Evolutionary conservation across 1,140 invertebrate genomes (phyloP), one percentile per base, ranked within the genome.

Genomic region (Andricus grossulariae): DNA sequence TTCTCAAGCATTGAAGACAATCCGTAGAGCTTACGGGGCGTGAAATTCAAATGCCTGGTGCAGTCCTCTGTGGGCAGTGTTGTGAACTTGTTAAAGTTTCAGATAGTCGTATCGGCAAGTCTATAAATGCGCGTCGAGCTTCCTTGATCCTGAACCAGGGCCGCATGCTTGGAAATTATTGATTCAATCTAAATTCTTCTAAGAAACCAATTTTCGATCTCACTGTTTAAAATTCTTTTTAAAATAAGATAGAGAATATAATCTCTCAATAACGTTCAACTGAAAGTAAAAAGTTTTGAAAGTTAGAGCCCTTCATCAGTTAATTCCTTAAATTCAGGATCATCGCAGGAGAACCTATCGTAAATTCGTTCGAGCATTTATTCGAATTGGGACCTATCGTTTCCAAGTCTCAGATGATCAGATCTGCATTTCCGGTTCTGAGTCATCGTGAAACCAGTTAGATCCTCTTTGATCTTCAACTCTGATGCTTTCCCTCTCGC

Each of bases 381-480:
- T 8, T 55, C 54, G 7, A 8, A 55, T n/a, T 55, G 8, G 15
- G 16, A 55, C 54, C 54, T 19, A 55, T n/a, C 16, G 10, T 18
- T 12, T 72, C 7, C 3, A 54, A 54, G 16, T 19, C 50, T 19
- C 25, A 32, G 25, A 73, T 32, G 45, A 12, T 90, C 82, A 92
- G 76, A 92, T 92, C 60, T 92, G 91, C 91, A 92, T 92, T 72
- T 91, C 91, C 0, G 90, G 91, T 45, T 92, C 91, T 1, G 91
- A 92, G 73, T 92, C 90, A 74, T 92, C 91, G 52, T 89, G 84
- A 73, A 90, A 90, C 89, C 90, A 92, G 50, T 88, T 86, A 12
- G 89, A 87, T 13, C 83, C 85, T 52, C 88, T 84, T 73, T 88
- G 85, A 70, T 83, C 86, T 74, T 90, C 88, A 2, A 90, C 85